Percentiles rank a stretch among this genome's conserved stretches.
These are phyloP conservation scores for Pseudanteris insignis DNA, from an alignment of 2,888 invertebrate genomes.

Conservation along the genomic window DNA sequence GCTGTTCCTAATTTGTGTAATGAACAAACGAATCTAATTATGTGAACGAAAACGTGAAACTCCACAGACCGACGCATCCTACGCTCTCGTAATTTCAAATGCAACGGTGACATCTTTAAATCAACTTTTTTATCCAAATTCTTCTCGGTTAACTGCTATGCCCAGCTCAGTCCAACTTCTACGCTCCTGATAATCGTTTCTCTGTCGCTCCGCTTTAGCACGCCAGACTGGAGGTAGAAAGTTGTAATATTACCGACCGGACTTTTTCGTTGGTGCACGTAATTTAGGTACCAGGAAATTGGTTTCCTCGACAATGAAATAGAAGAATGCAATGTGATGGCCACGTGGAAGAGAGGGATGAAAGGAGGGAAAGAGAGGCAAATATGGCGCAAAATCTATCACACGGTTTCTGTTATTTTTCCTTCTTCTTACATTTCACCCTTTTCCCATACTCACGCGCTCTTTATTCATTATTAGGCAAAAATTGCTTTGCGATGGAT, in stretches of 20 bases:
- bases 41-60: too few species aligned
- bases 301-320: constrained; percentile 68
- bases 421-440: neutral
- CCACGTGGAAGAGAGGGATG: constrained; percentile 43
- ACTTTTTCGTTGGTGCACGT: constrained; percentile 64
- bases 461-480: constrained; percentile 22
- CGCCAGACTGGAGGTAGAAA: constrained; percentile 59
- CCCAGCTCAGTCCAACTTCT: too few species aligned
- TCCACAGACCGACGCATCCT: too few species aligned
- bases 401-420: constrained; percentile 24
- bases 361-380: constrained; percentile 38
- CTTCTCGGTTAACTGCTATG: constrained; percentile 35
- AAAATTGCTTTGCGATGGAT: constrained; percentile 35
- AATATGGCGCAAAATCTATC: constrained; percentile 37
- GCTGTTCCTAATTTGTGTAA: too few species aligned
- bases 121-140: constrained; percentile 64
- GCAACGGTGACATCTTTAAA: constrained; percentile 67
- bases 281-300: constrained; percentile 67
- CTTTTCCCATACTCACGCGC: neutral
- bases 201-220: constrained; percentile 52
- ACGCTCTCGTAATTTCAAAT: constrained; percentile 65
- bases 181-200: constrained; percentile 44
- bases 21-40: too few species aligned
- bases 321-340: constrained; percentile 65
- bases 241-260: constrained; percentile 63